phyloP scores from a whole-genome alignment of 2,888 invertebrate species.

The Malachius bipustulatus region DNA sequence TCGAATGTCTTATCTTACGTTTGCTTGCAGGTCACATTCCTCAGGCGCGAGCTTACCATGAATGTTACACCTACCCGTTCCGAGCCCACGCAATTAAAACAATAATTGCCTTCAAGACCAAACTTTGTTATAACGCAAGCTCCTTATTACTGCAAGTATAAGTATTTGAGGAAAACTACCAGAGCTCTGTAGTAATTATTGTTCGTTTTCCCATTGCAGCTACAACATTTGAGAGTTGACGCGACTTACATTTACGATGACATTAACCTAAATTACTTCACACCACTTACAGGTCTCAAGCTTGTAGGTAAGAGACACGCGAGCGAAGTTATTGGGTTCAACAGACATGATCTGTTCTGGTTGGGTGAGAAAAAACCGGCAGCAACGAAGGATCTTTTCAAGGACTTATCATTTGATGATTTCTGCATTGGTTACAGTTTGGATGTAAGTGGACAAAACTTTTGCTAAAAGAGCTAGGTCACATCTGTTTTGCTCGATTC shows the following conservation, averaged over 20 bases:
- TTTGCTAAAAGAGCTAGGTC: too few relatives aligned
- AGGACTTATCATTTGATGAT: conserved; percentile 46
- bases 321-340: conserved; percentile 50
- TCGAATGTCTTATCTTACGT: too few relatives aligned
- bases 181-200: conserved; percentile 5
- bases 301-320: conserved; percentile 44
- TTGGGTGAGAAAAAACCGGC: conserved; percentile 48
- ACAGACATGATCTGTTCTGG: conserved; percentile 47
- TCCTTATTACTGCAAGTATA: conserved; percentile 46
- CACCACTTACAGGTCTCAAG: conserved; percentile 43
- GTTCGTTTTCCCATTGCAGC: conserved; percentile 20
- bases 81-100: conserved; percentile 65
- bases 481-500: too few relatives aligned
- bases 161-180: too few relatives aligned
- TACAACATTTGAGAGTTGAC: conserved; percentile 27
- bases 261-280: conserved; percentile 48
- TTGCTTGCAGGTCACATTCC: conserved; percentile 10
- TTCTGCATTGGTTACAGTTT: conserved; percentile 57
- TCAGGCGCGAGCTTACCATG: conserved; percentile 45
- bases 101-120: conserved; percentile 53
- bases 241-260: conserved; percentile 43
- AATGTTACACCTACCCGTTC: conserved; percentile 57
- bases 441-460: too few relatives aligned
- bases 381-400: conserved; percentile 43
- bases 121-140: conserved; percentile 44